phyloP scores from a whole-genome alignment of 2,888 invertebrate species.

The Piscicola geometra region DNA sequence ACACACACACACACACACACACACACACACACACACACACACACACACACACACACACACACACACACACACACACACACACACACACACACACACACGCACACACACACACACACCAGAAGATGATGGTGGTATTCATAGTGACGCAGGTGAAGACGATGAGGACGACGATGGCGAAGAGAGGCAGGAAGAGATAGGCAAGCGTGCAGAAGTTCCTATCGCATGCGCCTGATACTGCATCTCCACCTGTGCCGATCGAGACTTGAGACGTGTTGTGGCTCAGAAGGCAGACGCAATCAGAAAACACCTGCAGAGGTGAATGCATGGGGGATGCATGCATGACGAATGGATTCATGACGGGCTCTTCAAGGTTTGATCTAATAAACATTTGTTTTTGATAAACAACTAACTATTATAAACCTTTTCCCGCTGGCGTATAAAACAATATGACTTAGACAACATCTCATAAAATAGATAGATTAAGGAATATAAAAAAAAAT shows the following conservation, averaged over 20 bases:
- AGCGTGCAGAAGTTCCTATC: background rate
- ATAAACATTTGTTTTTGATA: no score
- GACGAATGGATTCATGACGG: no score
- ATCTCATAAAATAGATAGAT: no score
- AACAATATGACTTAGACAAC: no score
- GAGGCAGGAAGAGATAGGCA: conserved; percentile 32
- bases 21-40: conserved; percentile 18
- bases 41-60: conserved; percentile 19
- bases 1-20: conserved; percentile 16
- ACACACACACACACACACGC: conserved; percentile 19
- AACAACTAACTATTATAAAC: no score
- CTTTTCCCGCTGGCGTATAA: no score
- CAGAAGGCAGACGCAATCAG: background rate
- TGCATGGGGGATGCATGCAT: no score
- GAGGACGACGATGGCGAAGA: conserved; percentile 37
- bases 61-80: conserved; percentile 19
- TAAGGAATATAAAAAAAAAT: no score
- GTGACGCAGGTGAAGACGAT: conserved; percentile 39
- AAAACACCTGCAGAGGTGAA: no score
- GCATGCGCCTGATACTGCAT: background rate
- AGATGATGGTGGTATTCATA: conserved; percentile 39
- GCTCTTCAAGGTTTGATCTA: no score
- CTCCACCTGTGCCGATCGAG: no score
- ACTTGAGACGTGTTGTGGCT: no score
- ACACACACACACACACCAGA: conserved; percentile 33